Evolutionary conservation across 2,888 invertebrate genomes (phyloP), one percentile per base, ranked within the genome.

Genomic region (Papilio demoleus): DNA sequence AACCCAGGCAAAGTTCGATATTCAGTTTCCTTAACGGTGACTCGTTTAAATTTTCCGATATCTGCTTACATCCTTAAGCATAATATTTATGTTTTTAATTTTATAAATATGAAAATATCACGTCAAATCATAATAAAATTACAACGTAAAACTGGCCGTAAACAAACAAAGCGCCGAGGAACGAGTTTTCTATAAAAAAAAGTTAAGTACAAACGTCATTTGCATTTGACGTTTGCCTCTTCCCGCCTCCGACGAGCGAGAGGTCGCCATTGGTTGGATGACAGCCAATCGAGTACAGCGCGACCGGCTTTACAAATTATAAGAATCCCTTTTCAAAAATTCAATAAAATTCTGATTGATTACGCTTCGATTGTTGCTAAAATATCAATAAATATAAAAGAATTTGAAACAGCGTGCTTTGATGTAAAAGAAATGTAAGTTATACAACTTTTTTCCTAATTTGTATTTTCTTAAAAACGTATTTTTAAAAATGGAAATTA

Each of bases 191-290:
- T 71, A 81, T 83, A 87, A 85, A 85, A 83, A 77, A 79, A 75
- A 60, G 42, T 45, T 45, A 45, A 60, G 45, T 24, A 59, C 59
- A 68, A 77, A 77, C 76, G 75, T 87, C 84, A 90, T 90, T 91
- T 89, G 86, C 90, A 89, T 90, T 77, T 88, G 88, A 87, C 88
- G 87, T 87, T 87, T 83, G 87, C 87, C 88, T 86, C 87, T 90
- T 90, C 88, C 91, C 91, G 91, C 90, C 91, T 89, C 83, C 87
- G 74, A 71, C 71, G 76, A 71, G 73, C 45, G 73, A 73, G 71
- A 80, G 74, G 73, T 79, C 73, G 76, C 79, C 74, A 89, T 92
- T 91, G 90, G 91, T 73, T 76, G 77, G 45, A 67, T 71, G 71
- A 63, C 74, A 74, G 71, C 91, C 90, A 90, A 91, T 88, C 77